A percentile compares a stretch with the other conserved stretches of the same genome.
Conservation (phyloP, 2,113 vertebrate genomes). For the Hiodon tergisus region DNA sequence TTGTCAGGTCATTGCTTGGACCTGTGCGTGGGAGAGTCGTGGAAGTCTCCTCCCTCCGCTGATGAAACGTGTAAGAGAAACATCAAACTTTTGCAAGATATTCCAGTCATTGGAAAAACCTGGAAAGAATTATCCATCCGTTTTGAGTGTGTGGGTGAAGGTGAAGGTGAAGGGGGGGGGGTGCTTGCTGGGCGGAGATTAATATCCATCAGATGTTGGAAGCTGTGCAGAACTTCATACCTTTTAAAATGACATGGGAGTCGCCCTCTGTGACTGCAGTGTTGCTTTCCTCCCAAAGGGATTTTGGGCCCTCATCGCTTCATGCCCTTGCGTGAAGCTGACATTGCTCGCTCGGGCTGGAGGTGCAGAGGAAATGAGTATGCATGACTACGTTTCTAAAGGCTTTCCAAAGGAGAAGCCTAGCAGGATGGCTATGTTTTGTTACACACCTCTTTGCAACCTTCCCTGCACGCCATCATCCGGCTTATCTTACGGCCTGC, state of each 20-base stretch:
- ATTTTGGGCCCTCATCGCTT: too few relatives aligned
- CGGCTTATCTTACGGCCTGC: neutral
- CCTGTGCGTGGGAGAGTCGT: constrained; percentile 26
- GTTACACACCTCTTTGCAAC: neutral
- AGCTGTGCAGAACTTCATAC: constrained; percentile 16
- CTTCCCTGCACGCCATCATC: neutral
- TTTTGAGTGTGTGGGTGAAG: constrained; percentile 26
- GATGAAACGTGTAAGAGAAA: constrained; percentile 27
- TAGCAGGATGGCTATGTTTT: neutral
- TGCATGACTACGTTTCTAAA: neutral
- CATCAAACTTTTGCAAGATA: constrained; percentile 22
- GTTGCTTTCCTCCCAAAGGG: too few relatives aligned
- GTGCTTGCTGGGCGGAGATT: constrained; percentile 30
- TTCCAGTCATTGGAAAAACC: constrained; percentile 33
- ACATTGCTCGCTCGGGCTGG: neutral
- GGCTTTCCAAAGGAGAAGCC: neutral
- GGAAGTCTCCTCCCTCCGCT: constrained; percentile 27
- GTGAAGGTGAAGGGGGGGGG: neutral
- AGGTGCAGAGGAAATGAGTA: neutral
- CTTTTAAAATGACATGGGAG: constrained; percentile 17
- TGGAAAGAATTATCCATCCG: constrained; percentile 44
- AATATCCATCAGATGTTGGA: constrained; percentile 59
- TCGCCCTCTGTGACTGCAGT: neutral
- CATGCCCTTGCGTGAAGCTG: neutral
- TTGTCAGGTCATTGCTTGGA: constrained; percentile 29